Evolutionary conservation across 2,797 vertebrate genomes (phyloP).

Genomic region (Neosilurus mollespiculum): DNA sequence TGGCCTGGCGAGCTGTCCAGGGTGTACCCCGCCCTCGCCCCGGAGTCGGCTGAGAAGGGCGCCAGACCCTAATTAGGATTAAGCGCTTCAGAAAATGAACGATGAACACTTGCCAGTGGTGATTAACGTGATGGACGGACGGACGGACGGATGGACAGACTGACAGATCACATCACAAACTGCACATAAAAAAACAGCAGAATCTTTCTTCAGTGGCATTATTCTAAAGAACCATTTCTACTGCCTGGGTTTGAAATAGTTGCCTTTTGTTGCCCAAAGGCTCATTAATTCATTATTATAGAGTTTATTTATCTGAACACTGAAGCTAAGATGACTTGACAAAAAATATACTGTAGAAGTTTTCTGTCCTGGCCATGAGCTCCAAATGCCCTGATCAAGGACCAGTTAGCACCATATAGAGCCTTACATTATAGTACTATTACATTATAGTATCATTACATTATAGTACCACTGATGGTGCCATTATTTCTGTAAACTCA

Average conservation of each 20-base stretch:
- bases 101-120: too few species aligned
- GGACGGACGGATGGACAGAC: neutral
- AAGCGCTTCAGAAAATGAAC: too few species aligned
- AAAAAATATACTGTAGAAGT: neutral
- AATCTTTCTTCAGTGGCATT: neutral
- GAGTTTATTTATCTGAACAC: neutral
- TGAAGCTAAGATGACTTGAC: slow-evolving; percentile 8
- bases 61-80: too few species aligned
- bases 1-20: too few species aligned
- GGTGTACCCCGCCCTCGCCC: too few species aligned
- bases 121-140: neutral
- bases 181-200: neutral
- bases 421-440: neutral
- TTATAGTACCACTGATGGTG: too few species aligned
- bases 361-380: neutral
- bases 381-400: neutral
- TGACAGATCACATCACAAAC: neutral
- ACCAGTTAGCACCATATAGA: neutral
- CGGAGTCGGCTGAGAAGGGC: too few species aligned
- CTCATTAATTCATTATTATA: neutral
- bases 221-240: neutral
- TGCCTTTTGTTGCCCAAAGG: neutral
- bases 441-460: too few species aligned
- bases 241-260: neutral
- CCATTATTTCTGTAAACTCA: neutral